Conservation (phyloP, 2,797 vertebrate species). For the Megaceryle alcyon region DNA sequence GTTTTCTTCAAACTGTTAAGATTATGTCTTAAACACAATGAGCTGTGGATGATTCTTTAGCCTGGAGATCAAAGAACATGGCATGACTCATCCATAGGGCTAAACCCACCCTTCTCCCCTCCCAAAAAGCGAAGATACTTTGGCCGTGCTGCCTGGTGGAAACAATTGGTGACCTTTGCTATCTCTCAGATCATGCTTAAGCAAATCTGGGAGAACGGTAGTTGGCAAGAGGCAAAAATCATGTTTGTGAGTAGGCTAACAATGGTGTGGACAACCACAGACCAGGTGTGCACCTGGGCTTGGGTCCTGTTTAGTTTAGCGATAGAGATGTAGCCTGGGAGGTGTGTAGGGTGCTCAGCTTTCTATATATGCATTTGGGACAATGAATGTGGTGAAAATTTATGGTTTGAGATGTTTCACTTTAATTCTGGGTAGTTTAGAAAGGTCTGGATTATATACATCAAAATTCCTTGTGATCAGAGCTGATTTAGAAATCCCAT, state of each 20-base stretch:
- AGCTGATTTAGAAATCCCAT: background rate
- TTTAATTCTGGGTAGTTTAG: background rate
- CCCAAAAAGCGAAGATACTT: background rate
- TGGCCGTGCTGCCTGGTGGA: background rate
- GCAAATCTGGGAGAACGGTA: background rate
- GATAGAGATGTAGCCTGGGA: accelerated
- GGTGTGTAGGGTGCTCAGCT: background rate
- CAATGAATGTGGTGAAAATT: background rate
- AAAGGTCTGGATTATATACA: background rate
- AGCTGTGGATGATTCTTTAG: background rate
- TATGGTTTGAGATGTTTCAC: background rate
- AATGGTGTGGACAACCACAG: background rate
- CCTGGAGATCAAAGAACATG: background rate
- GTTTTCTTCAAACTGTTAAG: background rate
- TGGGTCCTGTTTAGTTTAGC: background rate
- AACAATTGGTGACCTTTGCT: background rate
- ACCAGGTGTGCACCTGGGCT: background rate
- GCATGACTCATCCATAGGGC: background rate
- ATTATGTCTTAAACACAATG: background rate
- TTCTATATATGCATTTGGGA: background rate
- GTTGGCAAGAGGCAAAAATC: background rate
- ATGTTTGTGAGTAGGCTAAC: background rate
- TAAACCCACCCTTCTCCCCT: background rate
- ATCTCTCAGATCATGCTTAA: background rate
- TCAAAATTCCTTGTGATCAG: background rate